Evolutionary conservation across 2,113 vertebrate genomes (phyloP).

Genomic region (Vanacampus margaritifer): DNA sequence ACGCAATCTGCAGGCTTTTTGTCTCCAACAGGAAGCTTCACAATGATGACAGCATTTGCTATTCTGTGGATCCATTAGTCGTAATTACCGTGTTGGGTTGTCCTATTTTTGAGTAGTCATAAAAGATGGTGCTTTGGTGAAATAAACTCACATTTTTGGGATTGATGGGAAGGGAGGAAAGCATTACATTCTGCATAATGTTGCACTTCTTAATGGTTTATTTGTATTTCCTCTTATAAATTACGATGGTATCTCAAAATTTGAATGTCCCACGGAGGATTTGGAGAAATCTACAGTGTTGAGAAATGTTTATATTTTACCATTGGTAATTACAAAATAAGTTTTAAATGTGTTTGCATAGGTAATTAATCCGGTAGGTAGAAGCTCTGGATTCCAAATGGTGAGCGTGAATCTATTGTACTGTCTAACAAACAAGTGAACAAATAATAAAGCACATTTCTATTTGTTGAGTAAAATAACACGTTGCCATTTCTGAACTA

Average conservation of each 20-base stretch:
- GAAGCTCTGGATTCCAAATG: too few species aligned
- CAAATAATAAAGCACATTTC: too few species aligned
- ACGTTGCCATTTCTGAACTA: neutral
- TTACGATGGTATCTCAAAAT: neutral
- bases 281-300: too few species aligned
- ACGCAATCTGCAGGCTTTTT: neutral
- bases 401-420: too few species aligned
- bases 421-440: too few species aligned
- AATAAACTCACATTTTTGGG: neutral
- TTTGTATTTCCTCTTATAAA: neutral
- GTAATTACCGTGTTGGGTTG: constrained; percentile 19
- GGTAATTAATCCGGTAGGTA: too few species aligned
- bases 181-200: neutral
- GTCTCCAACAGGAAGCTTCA: neutral
- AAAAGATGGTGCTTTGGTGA: constrained; percentile 7
- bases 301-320: too few species aligned
- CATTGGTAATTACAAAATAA: too few species aligned
- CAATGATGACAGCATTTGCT: constrained; percentile 10
- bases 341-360: too few species aligned
- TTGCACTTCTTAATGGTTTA: neutral
- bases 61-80: constrained; percentile 8
- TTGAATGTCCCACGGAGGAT: too few species aligned
- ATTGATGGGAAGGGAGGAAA: neutral
- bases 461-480: too few species aligned
- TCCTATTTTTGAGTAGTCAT: constrained; percentile 23